Evolutionary conservation across 1,140 invertebrate species (phyloP), one percentile per base, ranked within the genome.

Genomic region (Subanguina moxae): DNA sequence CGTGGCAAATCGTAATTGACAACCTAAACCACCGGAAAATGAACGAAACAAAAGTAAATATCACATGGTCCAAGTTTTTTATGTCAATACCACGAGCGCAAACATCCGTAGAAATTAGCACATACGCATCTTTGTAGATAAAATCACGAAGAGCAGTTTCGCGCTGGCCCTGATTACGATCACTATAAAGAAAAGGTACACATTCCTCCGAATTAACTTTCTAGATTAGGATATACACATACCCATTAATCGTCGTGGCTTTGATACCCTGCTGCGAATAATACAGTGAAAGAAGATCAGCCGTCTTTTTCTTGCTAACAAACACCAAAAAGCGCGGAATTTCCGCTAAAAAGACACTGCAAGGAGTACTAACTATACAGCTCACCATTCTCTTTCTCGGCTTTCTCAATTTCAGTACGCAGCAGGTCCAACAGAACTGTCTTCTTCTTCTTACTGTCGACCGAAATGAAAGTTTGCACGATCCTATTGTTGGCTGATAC

Each of bases 71-170:
- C 15, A 97, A 92, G 83, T 96, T 91, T 0, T 91, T 91, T 84
- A 97, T 97, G 86, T 97, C 94, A 76, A 96, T 86, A 71, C 93
- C 93, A 87, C 93, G 88, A 73, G 93, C 93, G 57, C 93, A 93
- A 62, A 88, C 87, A 86, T 87, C 93, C 11, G 94, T 98, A 38
- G 95, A 94, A 21, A 97, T 93, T 21, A 98, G 87, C 79, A 98
- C 94, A 15, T 93, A 93, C 56, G 90, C 90, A 76, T 89, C 87
- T 64, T 93, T 93, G 45, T 88, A 88, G 66, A 92, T 88, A 87
- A 99, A 98, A 63, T 90, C 88, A 67, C 88, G 87, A 58, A 98
- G 85, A n/a, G 95, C 94, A 70, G 94, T 90, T 85, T 97, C 94
- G 46, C 95, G 87, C 84, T 97, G 93, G 61, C 89, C 87, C 83